These are phyloP conservation scores for Xanthorhoe spadicearia DNA, from an alignment of 2,888 invertebrate species.

Conservation along the genomic window DNA sequence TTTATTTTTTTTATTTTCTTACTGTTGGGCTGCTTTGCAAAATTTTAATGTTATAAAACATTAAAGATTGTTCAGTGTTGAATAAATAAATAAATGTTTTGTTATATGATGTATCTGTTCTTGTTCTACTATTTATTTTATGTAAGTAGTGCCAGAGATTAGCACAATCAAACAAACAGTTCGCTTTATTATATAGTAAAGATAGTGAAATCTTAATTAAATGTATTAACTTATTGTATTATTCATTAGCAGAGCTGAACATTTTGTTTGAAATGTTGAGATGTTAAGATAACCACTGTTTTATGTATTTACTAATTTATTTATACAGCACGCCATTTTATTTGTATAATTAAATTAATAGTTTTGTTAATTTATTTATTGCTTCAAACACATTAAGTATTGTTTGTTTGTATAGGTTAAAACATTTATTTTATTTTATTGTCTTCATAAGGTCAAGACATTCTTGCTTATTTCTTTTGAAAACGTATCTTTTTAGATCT, in stretches of 20 bases:
- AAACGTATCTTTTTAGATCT: background rate
- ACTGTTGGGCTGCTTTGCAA: too few species aligned
- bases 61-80: too few species aligned
- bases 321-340: background rate
- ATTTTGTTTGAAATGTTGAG: background rate
- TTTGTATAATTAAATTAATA: slow-evolving; percentile 14
- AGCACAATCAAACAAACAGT: too few species aligned
- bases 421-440: slow-evolving; percentile 16
- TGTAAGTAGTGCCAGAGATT: background rate
- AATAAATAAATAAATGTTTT: background rate
- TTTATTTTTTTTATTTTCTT: too few species aligned
- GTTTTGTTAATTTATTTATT: slow-evolving; percentile 26
- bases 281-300: background rate
- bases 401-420: slow-evolving; percentile 15
- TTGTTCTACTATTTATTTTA: background rate
- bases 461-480: background rate
- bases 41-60: too few species aligned
- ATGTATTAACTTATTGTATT: background rate
- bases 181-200: too few species aligned
- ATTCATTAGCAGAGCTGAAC: background rate
- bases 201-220: background rate
- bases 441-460: slow-evolving; percentile 11
- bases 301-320: slow-evolving; percentile 4
- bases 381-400: slow-evolving; percentile 16
- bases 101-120: too few species aligned